Evolutionary conservation across 2,888 invertebrate genomes (phyloP), one percentile per base, ranked within the genome.

Genomic region (Hirtodrosophila histrioides): DNA sequence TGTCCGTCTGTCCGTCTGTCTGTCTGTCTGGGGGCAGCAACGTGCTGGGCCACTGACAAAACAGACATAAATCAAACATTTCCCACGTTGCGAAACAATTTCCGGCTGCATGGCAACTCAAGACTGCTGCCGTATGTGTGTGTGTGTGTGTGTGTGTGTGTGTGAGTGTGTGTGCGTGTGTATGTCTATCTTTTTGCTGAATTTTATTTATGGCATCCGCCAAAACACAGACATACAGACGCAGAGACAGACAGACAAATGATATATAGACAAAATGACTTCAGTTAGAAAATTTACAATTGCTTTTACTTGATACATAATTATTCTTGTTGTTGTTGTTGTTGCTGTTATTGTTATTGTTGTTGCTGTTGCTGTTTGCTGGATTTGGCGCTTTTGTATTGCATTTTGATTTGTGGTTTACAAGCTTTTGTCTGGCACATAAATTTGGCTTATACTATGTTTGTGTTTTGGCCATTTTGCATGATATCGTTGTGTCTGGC

Each of bases 51-150:
- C 74, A 74, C 86, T 83, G 75, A 78, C 72, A 75, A 76, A 84
- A 84, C 86, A 86, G 75, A 85, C 84, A 85, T 85, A 85, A 85
- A 85, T 85, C 87, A 85, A 87, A 85, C 87, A 85, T 87, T 85
- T 85, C 82, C 87, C 87, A 87, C 87, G 85, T 82, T 87, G 71
- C 85, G 79, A 85, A 85, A 85, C 79, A 87, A 85, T 87, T 85
- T 85, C 85, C 84, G 84, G 66, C 73, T 76, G 77, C 76, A 69
- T 72, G 75, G 76, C 60, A 72, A 72, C 86, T 83, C 81, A 78
- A 83, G 82, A 78, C 86, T 61, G 46, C 17, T 40, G 31, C 45
- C 24, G 8, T 44, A 37, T 23, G 0, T 44, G 31, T 44, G 27
- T 33, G 17, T 23, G 29, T 8, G 11, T 39, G 33, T 40, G 58